Base-by-base conservation (phyloP, 2,888 invertebrate genomes). In the Hesperia comma region DNA sequence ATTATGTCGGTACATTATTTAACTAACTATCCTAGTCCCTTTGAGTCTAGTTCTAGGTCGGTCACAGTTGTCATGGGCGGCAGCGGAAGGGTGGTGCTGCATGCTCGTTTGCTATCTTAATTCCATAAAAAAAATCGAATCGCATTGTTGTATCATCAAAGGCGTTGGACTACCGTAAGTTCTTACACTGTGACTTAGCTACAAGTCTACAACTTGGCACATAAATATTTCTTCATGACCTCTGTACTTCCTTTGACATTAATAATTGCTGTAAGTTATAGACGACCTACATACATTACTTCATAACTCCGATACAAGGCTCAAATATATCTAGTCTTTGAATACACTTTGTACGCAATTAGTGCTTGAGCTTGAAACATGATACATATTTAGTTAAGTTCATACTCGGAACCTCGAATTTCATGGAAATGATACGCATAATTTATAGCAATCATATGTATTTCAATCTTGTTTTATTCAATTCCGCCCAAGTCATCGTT, bases 261-360 rank as follows among this genome's bases (percentile, higher is more conserved):
- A 33, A 61, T 55, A 43, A 63, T 63, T 55, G 46, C 32, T 63
- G 55, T 55, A 63, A 63, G 26, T 63, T 63, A 46, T n/a, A n/a
- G n/a, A n/a, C n/a, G n/a, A n/a, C 43, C 55, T 46, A 55, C 55
- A 33, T 46, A 46, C 37, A 43, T 63, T 40, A 60, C 37, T 43
- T 49, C 49, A 21, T 17, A 53, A 54, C 53, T 46, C 14, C 14
- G 40, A 40, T 17, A 51, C 41, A 53, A 61, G 15, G 51, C 21
- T 15, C n/a, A 41, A 14, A 37, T 37, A 6, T 43, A 49, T 8
- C 53, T 14, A 61, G 61, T 5, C 49, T 10, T 8, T 49, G 10
- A 53, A n/a, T 49, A 53, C 21, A 61, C 51, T 61, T 51, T 49
- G 40, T 21, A 21, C 21, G 41, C 51, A 61, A 49, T 53, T 49